Percentiles rank a stretch among this genome's conserved stretches.
Conservation (phyloP, 2,888 invertebrate species). For the Pyrgus malvae region DNA sequence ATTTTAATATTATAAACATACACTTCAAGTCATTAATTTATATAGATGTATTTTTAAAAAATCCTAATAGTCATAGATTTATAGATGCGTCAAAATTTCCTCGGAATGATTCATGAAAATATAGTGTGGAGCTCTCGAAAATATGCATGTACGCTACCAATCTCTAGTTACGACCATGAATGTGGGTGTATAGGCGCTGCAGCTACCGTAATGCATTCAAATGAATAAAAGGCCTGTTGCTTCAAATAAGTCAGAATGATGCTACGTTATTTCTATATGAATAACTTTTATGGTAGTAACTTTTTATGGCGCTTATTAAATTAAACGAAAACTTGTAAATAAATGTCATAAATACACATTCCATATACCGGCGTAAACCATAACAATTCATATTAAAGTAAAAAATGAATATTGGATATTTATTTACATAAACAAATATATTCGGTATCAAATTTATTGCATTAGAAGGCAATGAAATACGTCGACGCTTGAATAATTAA, state of each 20-base stretch:
- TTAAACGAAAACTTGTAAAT: constrained; percentile 8
- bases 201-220: constrained; percentile 3
- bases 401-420: constrained; percentile 4
- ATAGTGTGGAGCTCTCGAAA: no score
- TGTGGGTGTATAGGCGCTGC: no score
- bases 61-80: no score
- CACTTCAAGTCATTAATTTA: no score
- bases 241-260: constrained; percentile 8
- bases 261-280: constrained; percentile 9
- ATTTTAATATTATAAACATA: no score
- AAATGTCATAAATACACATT: not conserved
- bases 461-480: constrained; percentile 17
- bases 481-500: constrained; percentile 16
- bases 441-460: constrained; percentile 20
- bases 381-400: constrained; percentile 9
- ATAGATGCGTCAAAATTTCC: no score
- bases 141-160: no score
- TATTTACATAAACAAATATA: constrained; percentile 12
- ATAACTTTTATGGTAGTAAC: constrained; percentile 1
- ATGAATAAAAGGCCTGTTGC: constrained; percentile 5
- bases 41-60: no score
- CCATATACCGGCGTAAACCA: not conserved
- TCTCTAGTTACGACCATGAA: no score
- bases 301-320: constrained; percentile 11
- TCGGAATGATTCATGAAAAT: no score